These are phyloP conservation scores for Enteromius treurensis DNA, from an alignment of 2,797 vertebrate genomes.

Conservation along the genomic window DNA sequence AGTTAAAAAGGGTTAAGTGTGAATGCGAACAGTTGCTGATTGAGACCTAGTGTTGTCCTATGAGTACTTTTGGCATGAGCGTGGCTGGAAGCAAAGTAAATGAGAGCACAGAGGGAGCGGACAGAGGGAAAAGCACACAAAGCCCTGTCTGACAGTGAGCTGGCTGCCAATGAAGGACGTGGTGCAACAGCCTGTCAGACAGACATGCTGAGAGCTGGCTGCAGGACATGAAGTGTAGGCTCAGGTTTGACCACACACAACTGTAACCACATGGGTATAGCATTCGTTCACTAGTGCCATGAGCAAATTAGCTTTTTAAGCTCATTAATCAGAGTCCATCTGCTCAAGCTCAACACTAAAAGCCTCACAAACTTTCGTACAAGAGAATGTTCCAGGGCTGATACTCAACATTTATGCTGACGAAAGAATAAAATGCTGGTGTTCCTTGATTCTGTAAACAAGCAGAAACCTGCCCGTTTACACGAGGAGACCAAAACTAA, in stretches of 20 bases:
- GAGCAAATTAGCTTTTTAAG: conserved; percentile 24
- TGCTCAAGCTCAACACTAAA: conserved; percentile 27
- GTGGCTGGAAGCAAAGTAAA: conserved; percentile 36
- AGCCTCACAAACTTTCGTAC: neutral
- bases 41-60: conserved; percentile 25
- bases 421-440: neutral
- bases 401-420: neutral
- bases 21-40: conserved; percentile 4
- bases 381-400: neutral
- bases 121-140: conserved; percentile 44
- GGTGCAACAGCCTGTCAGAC: conserved; percentile 36
- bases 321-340: conserved; percentile 20
- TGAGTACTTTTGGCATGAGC: conserved; percentile 27
- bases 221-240: conserved; percentile 34
- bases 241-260: conserved; percentile 53
- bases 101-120: conserved; percentile 39
- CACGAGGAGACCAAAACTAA: conserved; percentile 33
- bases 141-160: conserved; percentile 51
- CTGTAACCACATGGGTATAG: conserved; percentile 31
- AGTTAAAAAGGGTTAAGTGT: conserved; percentile 4
- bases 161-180: conserved; percentile 55
- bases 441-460: conserved; percentile 9
- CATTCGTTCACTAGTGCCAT: conserved; percentile 30
- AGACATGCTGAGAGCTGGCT: conserved; percentile 58
- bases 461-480: conserved; percentile 22